phyloP scores from a whole-genome alignment of 1,140 invertebrate species.

The Eurosta solidaginis region DNA sequence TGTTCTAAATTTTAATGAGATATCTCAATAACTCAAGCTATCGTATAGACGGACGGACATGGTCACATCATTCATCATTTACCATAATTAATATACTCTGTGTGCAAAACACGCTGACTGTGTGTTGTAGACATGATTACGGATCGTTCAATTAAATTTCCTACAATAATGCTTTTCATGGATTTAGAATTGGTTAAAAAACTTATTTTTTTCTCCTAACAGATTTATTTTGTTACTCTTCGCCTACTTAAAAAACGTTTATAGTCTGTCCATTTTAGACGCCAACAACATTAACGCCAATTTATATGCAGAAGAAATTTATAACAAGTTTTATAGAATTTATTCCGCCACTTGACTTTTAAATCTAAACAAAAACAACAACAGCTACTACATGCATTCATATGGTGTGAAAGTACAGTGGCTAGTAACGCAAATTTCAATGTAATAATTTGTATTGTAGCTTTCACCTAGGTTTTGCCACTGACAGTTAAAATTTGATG shows the following conservation, averaged over 20 bases:
- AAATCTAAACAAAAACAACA: conserved; percentile 35
- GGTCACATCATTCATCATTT: too few relatives aligned
- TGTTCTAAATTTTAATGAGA: too few relatives aligned
- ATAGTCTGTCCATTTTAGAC: neutral
- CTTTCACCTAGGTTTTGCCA: conserved; percentile 38
- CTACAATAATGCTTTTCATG: conserved; percentile 1
- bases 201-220: neutral
- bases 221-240: neutral
- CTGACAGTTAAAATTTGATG: too few relatives aligned
- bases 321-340: conserved; percentile 59
- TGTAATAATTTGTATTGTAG: too few relatives aligned
- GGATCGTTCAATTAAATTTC: too few relatives aligned
- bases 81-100: too few relatives aligned
- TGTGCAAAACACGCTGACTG: too few relatives aligned
- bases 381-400: conserved; percentile 25
- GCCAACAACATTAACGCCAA: conserved; percentile 54
- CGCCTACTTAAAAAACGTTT: neutral
- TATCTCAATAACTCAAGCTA: too few relatives aligned
- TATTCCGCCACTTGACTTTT: conserved; percentile 57
- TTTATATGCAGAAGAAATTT: conserved; percentile 61
- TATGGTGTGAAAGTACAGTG: conserved; percentile 17
- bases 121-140: too few relatives aligned
- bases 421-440: too few relatives aligned
- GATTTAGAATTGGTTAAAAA: neutral
- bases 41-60: too few relatives aligned